These are phyloP conservation scores for Caenorhabditis virilis DNA, from an alignment of 2,888 invertebrate species.

Conservation along the genomic window DNA sequence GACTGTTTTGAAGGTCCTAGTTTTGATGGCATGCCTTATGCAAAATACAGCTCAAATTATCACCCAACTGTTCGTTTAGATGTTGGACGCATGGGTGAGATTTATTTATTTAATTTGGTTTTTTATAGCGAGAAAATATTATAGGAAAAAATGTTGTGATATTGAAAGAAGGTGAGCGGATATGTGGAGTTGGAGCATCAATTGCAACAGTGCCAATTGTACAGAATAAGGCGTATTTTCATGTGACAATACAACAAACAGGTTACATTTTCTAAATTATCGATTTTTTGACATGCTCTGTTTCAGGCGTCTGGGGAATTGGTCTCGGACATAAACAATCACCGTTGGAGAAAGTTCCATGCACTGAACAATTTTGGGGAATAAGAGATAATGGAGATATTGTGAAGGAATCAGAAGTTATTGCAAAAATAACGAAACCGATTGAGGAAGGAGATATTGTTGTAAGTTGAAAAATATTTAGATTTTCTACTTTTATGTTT, in stretches of 20 bases:
- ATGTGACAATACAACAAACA: constrained; percentile 93
- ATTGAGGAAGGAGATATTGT: constrained; percentile 91
- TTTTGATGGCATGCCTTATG: constrained; percentile 55
- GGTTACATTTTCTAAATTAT: constrained; percentile 73
- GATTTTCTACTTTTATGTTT: background rate
- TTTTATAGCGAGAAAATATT: no score
- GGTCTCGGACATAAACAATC: constrained; percentile 88
- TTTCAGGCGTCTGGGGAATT: constrained; percentile 82
- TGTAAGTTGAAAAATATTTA: constrained; percentile 71
- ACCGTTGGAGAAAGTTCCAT: constrained; percentile 82
- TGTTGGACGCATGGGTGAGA: constrained; percentile 59
- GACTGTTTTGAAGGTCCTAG: constrained; percentile 51
- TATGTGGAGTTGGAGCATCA: constrained; percentile 93
- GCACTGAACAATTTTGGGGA: constrained; percentile 79
- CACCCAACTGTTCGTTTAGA: constrained; percentile 59
- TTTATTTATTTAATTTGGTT: constrained; percentile 6
- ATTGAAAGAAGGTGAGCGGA: constrained; percentile 87
- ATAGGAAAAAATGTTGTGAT: constrained; percentile 92
- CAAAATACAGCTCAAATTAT: constrained; percentile 60
- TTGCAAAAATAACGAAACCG: constrained; percentile 76
- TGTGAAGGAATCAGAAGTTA: constrained; percentile 81
- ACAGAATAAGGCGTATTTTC: constrained; percentile 97
- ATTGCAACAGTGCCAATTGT: constrained; percentile 87
- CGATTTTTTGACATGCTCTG: background rate
- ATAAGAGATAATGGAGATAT: constrained; percentile 87